Evolutionary conservation across 2,888 invertebrate species (phyloP).

Genomic region (Calephelis perditalis): DNA sequence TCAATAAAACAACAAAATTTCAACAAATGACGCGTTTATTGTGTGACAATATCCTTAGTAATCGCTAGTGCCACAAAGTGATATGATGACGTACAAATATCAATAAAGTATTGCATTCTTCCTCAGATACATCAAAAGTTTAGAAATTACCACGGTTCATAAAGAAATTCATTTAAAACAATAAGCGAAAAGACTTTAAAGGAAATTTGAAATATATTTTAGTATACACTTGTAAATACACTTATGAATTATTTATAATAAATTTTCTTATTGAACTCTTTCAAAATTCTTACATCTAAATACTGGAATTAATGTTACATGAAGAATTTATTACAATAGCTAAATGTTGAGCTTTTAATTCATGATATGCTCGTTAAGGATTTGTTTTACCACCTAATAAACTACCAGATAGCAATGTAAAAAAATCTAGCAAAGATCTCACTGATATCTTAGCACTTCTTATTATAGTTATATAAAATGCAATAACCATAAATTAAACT

Average conservation of each 20-base stretch:
- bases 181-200: slow-evolving; percentile 4
- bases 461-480: not conserved
- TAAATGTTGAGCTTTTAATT: slow-evolving; percentile 54
- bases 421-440: not conserved
- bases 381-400: slow-evolving; percentile 31
- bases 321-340: slow-evolving; percentile 39
- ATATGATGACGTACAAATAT: slow-evolving; percentile 44
- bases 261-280: slow-evolving; percentile 17
- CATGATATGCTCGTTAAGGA: slow-evolving; percentile 52
- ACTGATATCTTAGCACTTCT: slow-evolving; percentile 2
- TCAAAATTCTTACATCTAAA: slow-evolving; percentile 27
- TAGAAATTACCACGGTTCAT: slow-evolving; percentile 1
- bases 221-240: slow-evolving; percentile 18
- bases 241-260: slow-evolving; percentile 11
- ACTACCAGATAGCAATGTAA: slow-evolving; percentile 6
- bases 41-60: slow-evolving; percentile 51
- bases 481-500: slow-evolving; percentile 1
- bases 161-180: slow-evolving; percentile 10
- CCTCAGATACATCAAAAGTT: slow-evolving; percentile 26
- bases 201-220: slow-evolving; percentile 13
- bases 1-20: slow-evolving; percentile 36
- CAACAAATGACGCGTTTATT: slow-evolving; percentile 47
- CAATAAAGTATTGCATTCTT: slow-evolving; percentile 36
- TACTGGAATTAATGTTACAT: slow-evolving; percentile 29
- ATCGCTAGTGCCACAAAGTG: slow-evolving; percentile 55